Evolutionary conservation across 1,140 invertebrate genomes (phyloP).

Genomic region (Samia ricini): DNA sequence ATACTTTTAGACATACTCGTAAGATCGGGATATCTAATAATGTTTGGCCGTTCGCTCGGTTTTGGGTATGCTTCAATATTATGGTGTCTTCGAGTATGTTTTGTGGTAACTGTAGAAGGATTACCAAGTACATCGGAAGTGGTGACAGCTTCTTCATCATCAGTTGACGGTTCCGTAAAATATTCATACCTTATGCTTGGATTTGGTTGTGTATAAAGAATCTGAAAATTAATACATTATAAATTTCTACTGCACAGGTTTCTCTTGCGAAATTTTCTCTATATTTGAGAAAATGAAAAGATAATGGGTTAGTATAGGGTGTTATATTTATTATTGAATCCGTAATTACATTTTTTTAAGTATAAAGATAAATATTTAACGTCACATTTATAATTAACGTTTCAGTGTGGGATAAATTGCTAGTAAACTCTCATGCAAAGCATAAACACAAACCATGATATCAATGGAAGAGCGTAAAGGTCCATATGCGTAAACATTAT

Average conservation of each 20-base stretch:
- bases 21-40: constrained; percentile 34
- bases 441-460: constrained; percentile 86
- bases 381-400: too few relatives aligned
- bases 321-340: too few relatives aligned
- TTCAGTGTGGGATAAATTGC: too few relatives aligned
- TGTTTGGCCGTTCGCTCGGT: constrained; percentile 6
- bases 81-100: constrained; percentile 62
- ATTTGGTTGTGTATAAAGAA: constrained; percentile 87
- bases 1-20: constrained; percentile 29
- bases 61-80: constrained; percentile 40
- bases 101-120: constrained; percentile 33
- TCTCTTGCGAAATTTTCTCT: too few relatives aligned
- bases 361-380: too few relatives aligned
- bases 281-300: too few relatives aligned
- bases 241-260: too few relatives aligned
- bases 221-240: constrained; percentile 77
- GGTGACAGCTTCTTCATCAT: constrained; percentile 49
- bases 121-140: constrained; percentile 33
- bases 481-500: constrained; percentile 84
- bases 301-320: too few relatives aligned
- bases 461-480: constrained; percentile 88
- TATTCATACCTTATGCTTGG: constrained; percentile 94
- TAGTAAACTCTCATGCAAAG: neutral
- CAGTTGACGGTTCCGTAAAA: constrained; percentile 72
- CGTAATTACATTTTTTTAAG: too few relatives aligned